A percentile compares a stretch with the other conserved stretches of the same genome.
phyloP scores from a whole-genome alignment of 2,113 vertebrate species.

The Triplophysa tibetana region DNA sequence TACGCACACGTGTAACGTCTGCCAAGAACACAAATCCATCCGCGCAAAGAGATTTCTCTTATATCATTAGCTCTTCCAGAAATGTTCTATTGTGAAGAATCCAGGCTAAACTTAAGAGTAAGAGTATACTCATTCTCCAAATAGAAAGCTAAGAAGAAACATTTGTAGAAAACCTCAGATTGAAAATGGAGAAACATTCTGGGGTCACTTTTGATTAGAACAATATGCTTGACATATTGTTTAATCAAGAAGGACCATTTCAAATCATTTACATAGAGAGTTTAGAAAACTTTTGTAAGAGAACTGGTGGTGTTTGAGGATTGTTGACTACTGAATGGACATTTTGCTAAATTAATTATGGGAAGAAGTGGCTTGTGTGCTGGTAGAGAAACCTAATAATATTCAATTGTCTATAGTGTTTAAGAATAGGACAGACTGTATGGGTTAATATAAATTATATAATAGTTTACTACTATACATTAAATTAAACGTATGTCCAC shows the following conservation, averaged over 20 bases:
- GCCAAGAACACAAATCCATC: slow-evolving; percentile 53
- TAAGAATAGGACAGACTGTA: too few relatives aligned
- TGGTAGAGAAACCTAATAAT: not conserved
- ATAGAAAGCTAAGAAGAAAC: not conserved
- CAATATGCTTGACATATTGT: slow-evolving; percentile 2
- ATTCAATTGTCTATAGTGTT: not conserved
- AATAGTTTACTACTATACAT: too few relatives aligned
- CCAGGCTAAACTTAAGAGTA: slow-evolving; percentile 8
- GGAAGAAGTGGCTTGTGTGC: not conserved
- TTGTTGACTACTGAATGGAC: not conserved
- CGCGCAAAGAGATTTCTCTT: slow-evolving; percentile 49
- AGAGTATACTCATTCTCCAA: not conserved
- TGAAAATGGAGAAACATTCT: not conserved
- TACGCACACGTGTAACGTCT: not conserved
- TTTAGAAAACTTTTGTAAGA: not conserved
- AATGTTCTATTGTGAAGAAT: not conserved
- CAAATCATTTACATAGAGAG: not conserved
- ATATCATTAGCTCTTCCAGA: slow-evolving; percentile 6
- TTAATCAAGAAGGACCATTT: slow-evolving; percentile 7
- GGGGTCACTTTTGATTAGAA: not conserved
- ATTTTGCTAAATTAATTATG: not conserved
- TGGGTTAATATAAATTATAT: too few relatives aligned
- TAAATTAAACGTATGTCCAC: too few relatives aligned
- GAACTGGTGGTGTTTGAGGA: not conserved
- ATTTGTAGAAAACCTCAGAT: not conserved